Base-by-base conservation (phyloP, 2,797 vertebrate species). In the Labroides dimidiatus region DNA sequence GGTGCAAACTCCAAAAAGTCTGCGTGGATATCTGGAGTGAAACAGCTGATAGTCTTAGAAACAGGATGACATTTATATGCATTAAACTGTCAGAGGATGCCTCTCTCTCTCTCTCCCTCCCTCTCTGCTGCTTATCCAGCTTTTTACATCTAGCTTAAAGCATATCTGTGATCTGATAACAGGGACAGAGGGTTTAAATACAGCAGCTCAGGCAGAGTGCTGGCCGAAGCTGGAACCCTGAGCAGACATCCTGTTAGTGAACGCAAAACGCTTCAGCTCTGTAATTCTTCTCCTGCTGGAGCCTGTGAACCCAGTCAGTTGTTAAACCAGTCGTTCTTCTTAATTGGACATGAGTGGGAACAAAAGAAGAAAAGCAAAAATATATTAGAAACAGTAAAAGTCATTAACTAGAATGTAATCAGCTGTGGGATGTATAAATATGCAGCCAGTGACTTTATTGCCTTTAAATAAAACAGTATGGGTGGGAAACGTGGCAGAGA, bases 401-500 rank as follows among this genome's bases (percentile, higher is more conserved):
- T 61, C 43, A 62, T 69, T 55, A 64, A 65, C 1, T 19, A 20
- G 48, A 42, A 13, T 59, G 23, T 15, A 10, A 24, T 61, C 56
- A 54, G 44, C 60, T 24, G 58, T 44, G 43, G 61, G 41, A 45
- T 4, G 19, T 24, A 6, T 45, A 27, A 62, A 57, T 41, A 10
- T 19, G 21, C 48, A 50, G 55, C 14, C 17, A 11, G n/a, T 13
- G 20, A 52, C 41, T 49, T 49, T 42, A 45, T 30, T 42, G 47
- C 50, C 30, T 63, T 56, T 21, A 21, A 49, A 71, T 49, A 4
- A 57, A 43, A 58, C 12, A 41, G 62, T 50, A 19, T 39, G 43
- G 27, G 48, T 49, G 56, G 48, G 23, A 48, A 49, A 41, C 15
- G 59, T 60, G 23, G 41, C 65, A 57, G 39, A 51, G 56, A 69